Evolutionary conservation across 1,140 invertebrate species (phyloP), one percentile per base, ranked within the genome.

Genomic region (Zaprionus lachaisei): DNA sequence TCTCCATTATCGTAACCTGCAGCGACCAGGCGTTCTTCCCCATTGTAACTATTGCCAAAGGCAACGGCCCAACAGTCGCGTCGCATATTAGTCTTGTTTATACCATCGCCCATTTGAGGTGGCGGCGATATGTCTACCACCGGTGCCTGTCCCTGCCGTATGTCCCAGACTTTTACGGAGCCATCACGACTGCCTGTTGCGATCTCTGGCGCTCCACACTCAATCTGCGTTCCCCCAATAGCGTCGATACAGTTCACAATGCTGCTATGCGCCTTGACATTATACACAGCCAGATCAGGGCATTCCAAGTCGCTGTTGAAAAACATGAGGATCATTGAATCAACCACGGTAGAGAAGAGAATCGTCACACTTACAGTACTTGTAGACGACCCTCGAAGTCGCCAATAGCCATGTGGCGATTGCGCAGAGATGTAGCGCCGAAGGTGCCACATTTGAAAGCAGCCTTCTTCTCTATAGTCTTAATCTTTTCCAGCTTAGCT

Each of bases 1-100:
- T 99, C 98, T 0, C 98, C 98, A 94, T 99, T 99, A 90, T 99
- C 98, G 93, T 99, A 99, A 4, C 98, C 98, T 44, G 98, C 96
- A 71, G 95, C 96, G 1, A 99, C 95, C 66, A 97, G 94, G 66
- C 98, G 94, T 83, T 99, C 98, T 37, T 97, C 94, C 22, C 96
- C 95, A 92, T 97, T 98, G 89, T 96, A 98, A 0, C 97, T 96
- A 94, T 99, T 96, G 2, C 97, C 97, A 91, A 98, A 98, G 14
- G 95, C 94, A 11, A 98, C 97, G 4, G 95, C 93, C 97, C 97
- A 99, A 92, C 97, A 98, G 80, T 98, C 97, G 38, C 97, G 94
- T 17, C 93, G 93, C 15, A 55, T 4, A 60, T 84, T 93, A 9
- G 92, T 93, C 44, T 95, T 95, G 63, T 92, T 94, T 2, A 93